Conservation (phyloP, 37 sponge, comb jelly and placozoan genomes). For the Spongilla lacustris region DNA sequence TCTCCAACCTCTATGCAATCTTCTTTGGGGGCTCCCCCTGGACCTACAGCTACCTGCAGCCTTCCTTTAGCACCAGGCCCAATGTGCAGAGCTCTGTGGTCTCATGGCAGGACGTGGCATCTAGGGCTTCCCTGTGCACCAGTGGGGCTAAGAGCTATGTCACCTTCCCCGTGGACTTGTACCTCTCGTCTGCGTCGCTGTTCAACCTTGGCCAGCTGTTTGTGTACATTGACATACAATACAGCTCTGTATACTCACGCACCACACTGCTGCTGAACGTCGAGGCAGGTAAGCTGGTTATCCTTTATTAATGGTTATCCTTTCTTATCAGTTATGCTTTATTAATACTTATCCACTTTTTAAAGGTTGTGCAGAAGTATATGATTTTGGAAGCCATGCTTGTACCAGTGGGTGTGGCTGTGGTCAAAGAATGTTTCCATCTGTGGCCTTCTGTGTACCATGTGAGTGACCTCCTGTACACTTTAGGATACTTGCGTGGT, state of each 20-base stretch:
- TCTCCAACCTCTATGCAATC: not conserved
- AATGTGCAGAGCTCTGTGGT: not conserved
- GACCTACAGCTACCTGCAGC: not conserved
- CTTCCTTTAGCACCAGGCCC: not conserved
- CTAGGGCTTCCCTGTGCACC: not conserved
- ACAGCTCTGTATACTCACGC: not conserved
- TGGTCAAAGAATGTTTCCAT: not conserved
- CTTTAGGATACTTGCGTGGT: too few species aligned
- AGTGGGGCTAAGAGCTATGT: not conserved
- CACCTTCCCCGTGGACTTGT: not conserved
- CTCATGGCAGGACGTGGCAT: not conserved
- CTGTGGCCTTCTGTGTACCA: not conserved
- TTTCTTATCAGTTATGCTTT: not conserved
- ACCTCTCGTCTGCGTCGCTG: not conserved
- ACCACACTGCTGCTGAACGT: not conserved
- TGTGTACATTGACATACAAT: not conserved
- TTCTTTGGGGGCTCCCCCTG: not conserved
- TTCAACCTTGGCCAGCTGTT: not conserved
- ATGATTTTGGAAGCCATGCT: not conserved
- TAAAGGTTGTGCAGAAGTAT: not conserved
- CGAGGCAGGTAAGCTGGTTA: not conserved
- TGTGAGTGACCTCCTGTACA: not conserved
- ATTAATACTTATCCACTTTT: not conserved
- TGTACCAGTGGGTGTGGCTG: not conserved
- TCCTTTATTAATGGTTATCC: not conserved